Conservation (phyloP, 1,140 invertebrate species). For the Agrilus planipennis region DNA sequence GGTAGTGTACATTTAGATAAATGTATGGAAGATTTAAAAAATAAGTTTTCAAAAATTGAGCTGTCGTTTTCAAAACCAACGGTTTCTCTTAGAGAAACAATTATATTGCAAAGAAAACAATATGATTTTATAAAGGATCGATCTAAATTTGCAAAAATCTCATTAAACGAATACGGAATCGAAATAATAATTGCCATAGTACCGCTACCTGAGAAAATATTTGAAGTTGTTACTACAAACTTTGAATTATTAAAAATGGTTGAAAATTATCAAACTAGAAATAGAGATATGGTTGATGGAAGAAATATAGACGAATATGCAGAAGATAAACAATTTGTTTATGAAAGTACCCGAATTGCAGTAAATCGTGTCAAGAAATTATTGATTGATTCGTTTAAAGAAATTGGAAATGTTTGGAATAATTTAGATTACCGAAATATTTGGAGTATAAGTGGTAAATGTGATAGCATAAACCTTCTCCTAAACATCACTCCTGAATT, state of each 20-base stretch:
- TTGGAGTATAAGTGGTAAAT: conserved; percentile 35
- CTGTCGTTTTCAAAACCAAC: conserved; percentile 89
- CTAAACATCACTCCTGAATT: conserved; percentile 21
- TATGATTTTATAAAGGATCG: not conserved
- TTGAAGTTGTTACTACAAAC: conserved; percentile 54
- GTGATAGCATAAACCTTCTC: conserved; percentile 23
- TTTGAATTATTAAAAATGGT: conserved; percentile 43
- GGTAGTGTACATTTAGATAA: conserved; percentile 96
- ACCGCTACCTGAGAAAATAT: conserved; percentile 65
- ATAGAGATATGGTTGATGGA: not conserved
- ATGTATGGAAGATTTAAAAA: conserved; percentile 77
- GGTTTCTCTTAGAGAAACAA: conserved; percentile 89
- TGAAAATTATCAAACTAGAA: conserved; percentile 22
- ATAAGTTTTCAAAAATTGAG: conserved; percentile 76
- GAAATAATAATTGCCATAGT: conserved; percentile 58
- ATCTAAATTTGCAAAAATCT: not conserved
- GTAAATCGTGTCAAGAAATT: conserved; percentile 3
- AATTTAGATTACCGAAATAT: conserved; percentile 34
- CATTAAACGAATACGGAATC: conserved; percentile 9
- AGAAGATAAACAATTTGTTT: not conserved
- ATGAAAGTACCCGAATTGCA: conserved; percentile 2
- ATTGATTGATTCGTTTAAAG: not conserved
- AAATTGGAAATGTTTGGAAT: conserved; percentile 10
- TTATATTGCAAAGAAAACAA: conserved; percentile 8
- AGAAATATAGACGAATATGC: not conserved